phyloP scores from a whole-genome alignment of 1,140 invertebrate species.

The Antheraea pernyi region DNA sequence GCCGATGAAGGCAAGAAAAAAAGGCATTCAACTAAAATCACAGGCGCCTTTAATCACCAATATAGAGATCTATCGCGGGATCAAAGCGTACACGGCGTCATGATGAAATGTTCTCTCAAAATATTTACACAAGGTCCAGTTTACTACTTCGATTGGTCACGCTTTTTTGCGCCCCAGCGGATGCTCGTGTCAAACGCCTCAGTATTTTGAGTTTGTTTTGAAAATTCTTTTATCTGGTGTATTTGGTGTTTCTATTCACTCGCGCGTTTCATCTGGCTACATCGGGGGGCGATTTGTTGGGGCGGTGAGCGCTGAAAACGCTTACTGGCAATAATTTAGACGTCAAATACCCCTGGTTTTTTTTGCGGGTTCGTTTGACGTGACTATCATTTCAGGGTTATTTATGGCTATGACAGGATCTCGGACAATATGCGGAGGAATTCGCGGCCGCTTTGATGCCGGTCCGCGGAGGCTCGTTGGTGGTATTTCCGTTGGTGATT shows the following conservation, averaged over 20 bases:
- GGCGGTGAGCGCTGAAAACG: conserved; percentile 53
- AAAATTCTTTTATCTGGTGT: conserved; percentile 78
- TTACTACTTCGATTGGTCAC: conserved; percentile 54
- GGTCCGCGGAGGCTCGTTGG: conserved; percentile 48
- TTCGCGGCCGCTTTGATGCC: conserved; percentile 63
- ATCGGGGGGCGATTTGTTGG: conserved; percentile 59
- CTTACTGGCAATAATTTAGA: conserved; percentile 76
- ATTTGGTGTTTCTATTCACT: conserved; percentile 71
- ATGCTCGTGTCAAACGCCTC: conserved; percentile 78
- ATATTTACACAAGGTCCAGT: conserved; percentile 66
- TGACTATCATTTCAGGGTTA: conserved; percentile 65
- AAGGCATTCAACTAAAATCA: conserved; percentile 77
- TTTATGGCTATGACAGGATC: conserved; percentile 68
- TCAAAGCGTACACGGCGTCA: conserved; percentile 62
- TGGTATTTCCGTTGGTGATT: conserved; percentile 62
- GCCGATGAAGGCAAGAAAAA: conserved; percentile 68
- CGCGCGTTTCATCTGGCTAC: conserved; percentile 58
- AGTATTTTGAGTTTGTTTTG: conserved; percentile 79
- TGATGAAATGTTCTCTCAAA: conserved; percentile 59
- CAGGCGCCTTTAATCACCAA: conserved; percentile 78
- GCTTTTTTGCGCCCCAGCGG: conserved; percentile 72
- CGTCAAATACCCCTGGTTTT: conserved; percentile 68
- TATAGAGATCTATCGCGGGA: conserved; percentile 78
- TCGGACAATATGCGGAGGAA: conserved; percentile 60
- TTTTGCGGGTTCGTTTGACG: conserved; percentile 45